A percentile compares a stretch with the other conserved stretches of the same genome.
Evolutionary conservation across 2,797 vertebrate species (phyloP).

Genomic region (Etheostoma nigrum): DNA sequence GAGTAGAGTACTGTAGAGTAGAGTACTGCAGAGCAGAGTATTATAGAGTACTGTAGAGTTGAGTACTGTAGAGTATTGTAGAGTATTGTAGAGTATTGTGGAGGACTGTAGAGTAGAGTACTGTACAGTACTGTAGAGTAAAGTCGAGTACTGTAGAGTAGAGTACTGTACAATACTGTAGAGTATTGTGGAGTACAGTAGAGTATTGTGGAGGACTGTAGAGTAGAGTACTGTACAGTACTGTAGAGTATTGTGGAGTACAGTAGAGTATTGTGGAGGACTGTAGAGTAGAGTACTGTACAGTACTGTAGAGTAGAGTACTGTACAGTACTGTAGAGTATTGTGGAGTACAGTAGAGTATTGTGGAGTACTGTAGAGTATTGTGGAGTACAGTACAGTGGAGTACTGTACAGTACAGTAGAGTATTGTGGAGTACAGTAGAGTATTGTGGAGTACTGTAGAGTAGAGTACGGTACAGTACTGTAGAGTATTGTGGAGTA

Average conservation of each 20-base stretch:
- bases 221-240: neutral
- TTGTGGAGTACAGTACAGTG: slow-evolving; percentile 60
- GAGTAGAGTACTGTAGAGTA: no score
- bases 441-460: neutral
- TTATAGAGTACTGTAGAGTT: neutral
- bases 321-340: neutral
- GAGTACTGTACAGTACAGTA: no score
- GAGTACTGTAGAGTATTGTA: neutral
- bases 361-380: neutral
- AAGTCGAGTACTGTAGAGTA: neutral
- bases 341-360: neutral
- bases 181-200: no score
- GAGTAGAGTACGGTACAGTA: slow-evolving; percentile 58
- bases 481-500: neutral
- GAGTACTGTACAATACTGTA: neutral
- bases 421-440: neutral
- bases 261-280: no score
- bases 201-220: no score
- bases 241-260: no score
- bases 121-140: neutral
- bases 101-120: neutral
- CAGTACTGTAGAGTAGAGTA: neutral
- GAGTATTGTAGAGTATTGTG: neutral
- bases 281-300: rapidly evolving
- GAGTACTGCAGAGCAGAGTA: neutral